These are phyloP conservation scores for Grapholita molesta DNA, from an alignment of 1,140 invertebrate species.

Conservation along the genomic window DNA sequence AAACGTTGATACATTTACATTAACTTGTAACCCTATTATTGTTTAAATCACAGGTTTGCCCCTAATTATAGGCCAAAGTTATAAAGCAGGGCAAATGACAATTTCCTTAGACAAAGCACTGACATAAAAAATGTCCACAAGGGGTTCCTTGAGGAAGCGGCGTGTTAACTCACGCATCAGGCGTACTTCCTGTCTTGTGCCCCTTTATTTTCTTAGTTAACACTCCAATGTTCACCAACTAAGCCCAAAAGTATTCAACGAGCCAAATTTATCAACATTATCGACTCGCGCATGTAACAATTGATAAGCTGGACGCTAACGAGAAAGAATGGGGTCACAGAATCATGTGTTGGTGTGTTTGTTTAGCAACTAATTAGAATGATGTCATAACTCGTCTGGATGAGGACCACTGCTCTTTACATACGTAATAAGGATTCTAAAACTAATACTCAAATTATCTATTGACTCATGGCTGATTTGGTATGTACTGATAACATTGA, in stretches of 20 bases:
- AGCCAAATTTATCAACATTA: constrained; percentile 2
- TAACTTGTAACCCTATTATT: not conserved
- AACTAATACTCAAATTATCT: not conserved
- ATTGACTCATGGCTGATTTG: not conserved
- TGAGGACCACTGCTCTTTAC: not conserved
- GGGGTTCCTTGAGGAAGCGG: constrained; percentile 54
- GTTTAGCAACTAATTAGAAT: constrained; percentile 7
- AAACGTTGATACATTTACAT: not conserved
- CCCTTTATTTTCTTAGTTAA: constrained; percentile 31
- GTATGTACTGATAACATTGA: not conserved
- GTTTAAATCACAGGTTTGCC: not conserved
- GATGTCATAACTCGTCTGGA: not conserved
- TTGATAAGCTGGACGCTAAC: constrained; percentile 4
- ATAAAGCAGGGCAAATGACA: constrained; percentile 27
- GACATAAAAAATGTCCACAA: constrained; percentile 31
- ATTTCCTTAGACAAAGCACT: constrained; percentile 36
- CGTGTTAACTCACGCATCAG: constrained; percentile 60
- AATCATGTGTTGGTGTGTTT: not conserved
- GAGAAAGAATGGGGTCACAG: constrained; percentile 13
- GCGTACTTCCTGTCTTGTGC: constrained; percentile 59
- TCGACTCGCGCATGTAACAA: not conserved
- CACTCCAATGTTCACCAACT: not conserved
- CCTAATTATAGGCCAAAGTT: not conserved
- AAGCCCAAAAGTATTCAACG: not conserved
- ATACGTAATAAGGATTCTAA: not conserved